Evolutionary conservation across 2,888 invertebrate species (phyloP), one percentile per base, ranked within the genome.

Genomic region (Dendrolimus pini): DNA sequence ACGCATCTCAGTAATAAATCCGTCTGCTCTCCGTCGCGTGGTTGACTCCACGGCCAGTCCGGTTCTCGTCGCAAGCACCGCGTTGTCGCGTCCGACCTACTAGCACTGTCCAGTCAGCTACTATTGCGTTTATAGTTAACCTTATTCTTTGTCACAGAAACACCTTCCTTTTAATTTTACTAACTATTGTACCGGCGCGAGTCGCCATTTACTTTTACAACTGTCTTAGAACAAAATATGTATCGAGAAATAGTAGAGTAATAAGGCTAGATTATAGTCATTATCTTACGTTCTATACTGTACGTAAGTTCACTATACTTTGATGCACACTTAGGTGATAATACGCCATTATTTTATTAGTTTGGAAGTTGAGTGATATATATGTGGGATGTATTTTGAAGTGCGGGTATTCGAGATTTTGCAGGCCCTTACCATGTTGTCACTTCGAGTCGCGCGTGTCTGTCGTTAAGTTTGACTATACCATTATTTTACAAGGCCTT

Each of bases 21-120:
- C 89, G 88, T 89, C 88, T 89, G 80, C 81, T 83, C 82, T 89
- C 88, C 88, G 89, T 89, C 88, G 85, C 83, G 47, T 47, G 47
- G 47, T 47, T 47, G 47, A 47, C 12, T 2, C 82, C 78, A 78
- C 78, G 76, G 74, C 76, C 77, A 76, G 79, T 80, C 75, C 62
- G 70, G 71, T 71, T 71, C 72, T 74, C 76, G 69, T 69, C 69
- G 78, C 75, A 75, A 74, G 77, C 73, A 72, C 71, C 78, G 81
- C 81, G 78, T 77, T 75, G 82, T 79, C 83, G 83, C 83, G 80
- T 82, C 85, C 85, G 77, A 82, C 69, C 67, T 76, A 74, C 77
- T 78, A 82, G 82, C 83, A 81, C 82, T 81, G 80, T 84, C 83
- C 84, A 87, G 79, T 84, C 85, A 84, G 88, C 89, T 87, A 86